phyloP scores from a whole-genome alignment of 2,113 vertebrate genomes.

The Cnemophilus loriae region DNA sequence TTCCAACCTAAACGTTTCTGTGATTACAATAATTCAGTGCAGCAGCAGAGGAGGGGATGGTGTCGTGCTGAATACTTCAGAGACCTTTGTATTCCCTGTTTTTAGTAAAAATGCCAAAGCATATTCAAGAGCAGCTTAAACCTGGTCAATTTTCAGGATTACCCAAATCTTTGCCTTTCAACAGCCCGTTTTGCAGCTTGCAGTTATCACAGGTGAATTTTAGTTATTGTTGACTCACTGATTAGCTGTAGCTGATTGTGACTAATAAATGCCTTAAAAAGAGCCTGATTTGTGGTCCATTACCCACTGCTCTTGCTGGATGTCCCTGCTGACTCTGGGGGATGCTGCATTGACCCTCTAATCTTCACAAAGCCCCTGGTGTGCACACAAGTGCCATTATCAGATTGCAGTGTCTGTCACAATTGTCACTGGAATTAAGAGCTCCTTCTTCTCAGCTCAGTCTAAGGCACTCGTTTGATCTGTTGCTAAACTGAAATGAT shows the following conservation, averaged over 20 bases:
- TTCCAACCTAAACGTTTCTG: neutral
- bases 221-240: neutral
- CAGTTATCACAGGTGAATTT: neutral
- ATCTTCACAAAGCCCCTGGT: neutral
- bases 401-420: neutral
- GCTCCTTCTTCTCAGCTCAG: neutral
- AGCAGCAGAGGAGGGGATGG: neutral
- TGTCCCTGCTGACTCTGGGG: neutral
- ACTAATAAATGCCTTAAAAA: neutral
- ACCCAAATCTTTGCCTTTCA: neutral
- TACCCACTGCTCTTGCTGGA: neutral
- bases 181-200: neutral
- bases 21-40: neutral
- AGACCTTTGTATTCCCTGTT: neutral
- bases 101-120: neutral
- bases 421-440: neutral
- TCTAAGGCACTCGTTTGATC: neutral
- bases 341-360: neutral
- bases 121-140: neutral
- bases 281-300: accelerated
- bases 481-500: neutral
- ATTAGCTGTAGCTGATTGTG: neutral
- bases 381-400: neutral
- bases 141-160: neutral
- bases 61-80: neutral